Evolutionary conservation across 2,888 invertebrate genomes (phyloP).

Genomic region (Morpho achilles): DNA sequence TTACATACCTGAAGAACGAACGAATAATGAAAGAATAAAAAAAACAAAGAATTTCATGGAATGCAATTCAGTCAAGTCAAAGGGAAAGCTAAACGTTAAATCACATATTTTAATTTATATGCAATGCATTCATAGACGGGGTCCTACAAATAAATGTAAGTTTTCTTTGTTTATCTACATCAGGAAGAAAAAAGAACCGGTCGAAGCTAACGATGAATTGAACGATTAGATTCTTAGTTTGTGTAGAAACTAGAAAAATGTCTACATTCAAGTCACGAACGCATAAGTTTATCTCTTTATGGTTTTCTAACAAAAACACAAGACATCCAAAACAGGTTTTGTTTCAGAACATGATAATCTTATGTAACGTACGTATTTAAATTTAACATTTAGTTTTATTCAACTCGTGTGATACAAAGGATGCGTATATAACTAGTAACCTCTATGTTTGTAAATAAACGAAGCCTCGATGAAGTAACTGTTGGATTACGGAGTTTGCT

Average conservation of each 20-base stretch:
- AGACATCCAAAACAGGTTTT: constrained; percentile 13
- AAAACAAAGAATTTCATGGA: constrained; percentile 1
- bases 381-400: constrained; percentile 18
- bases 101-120: constrained; percentile 9
- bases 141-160: constrained; percentile 4
- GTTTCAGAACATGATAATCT: constrained; percentile 13
- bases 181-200: constrained; percentile 14
- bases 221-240: constrained; percentile 6
- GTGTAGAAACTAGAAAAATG: constrained; percentile 5
- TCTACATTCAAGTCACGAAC: constrained; percentile 11
- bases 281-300: constrained; percentile 7
- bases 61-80: neutral
- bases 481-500: neutral
- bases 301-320: constrained; percentile 12
- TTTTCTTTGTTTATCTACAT: constrained; percentile 14
- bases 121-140: constrained; percentile 5
- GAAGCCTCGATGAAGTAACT: constrained; percentile 6
- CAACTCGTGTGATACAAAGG: constrained; percentile 3
- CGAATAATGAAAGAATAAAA: no score
- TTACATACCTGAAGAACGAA: no score
- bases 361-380: constrained; percentile 16
- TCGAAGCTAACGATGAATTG: constrained; percentile 10
- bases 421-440: constrained; percentile 9
- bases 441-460: constrained; percentile 1
- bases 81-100: constrained; percentile 5